phyloP scores from a whole-genome alignment of 2,797 vertebrate genomes.

The Chiroxiphia lanceolata region DNA sequence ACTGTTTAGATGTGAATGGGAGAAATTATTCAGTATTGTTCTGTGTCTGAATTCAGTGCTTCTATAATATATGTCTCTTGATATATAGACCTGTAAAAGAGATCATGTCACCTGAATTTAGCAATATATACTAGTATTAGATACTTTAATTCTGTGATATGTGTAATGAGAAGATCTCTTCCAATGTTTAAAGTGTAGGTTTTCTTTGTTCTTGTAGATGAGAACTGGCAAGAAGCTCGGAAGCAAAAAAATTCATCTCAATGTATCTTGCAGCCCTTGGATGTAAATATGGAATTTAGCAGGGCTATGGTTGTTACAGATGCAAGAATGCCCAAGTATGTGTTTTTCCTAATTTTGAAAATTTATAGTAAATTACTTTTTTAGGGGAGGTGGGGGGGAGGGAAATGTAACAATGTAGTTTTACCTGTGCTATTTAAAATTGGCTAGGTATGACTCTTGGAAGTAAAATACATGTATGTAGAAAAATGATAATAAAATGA shows the following conservation, averaged over 20 bases:
- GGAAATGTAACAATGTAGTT: not conserved
- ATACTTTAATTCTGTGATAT: not conserved
- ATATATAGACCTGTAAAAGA: not conserved
- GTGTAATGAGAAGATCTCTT: not conserved
- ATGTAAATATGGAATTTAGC: constrained; percentile 89
- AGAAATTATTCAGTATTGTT: not conserved
- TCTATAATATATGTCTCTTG: not conserved
- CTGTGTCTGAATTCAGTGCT: not conserved
- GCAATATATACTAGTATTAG: not conserved
- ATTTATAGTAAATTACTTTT: not conserved
- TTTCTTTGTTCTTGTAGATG: constrained; percentile 76
- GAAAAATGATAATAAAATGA: not conserved
- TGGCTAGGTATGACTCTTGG: not conserved
- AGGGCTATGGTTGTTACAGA: constrained; percentile 95
- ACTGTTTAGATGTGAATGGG: not conserved
- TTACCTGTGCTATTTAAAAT: not conserved
- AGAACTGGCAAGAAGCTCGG: constrained; percentile 91
- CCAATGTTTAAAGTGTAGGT: not conserved
- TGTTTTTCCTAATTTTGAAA: not conserved
- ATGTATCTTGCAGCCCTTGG: constrained; percentile 93
- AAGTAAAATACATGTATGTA: not conserved
- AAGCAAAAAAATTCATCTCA: constrained; percentile 84
- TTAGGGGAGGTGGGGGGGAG: not conserved
- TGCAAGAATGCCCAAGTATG: constrained; percentile 93
- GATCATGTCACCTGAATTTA: rapidly evolving